Evolutionary conservation across 1,140 invertebrate species (phyloP), one percentile per base, ranked within the genome.

Genomic region (Meloidogyne hapla): DNA sequence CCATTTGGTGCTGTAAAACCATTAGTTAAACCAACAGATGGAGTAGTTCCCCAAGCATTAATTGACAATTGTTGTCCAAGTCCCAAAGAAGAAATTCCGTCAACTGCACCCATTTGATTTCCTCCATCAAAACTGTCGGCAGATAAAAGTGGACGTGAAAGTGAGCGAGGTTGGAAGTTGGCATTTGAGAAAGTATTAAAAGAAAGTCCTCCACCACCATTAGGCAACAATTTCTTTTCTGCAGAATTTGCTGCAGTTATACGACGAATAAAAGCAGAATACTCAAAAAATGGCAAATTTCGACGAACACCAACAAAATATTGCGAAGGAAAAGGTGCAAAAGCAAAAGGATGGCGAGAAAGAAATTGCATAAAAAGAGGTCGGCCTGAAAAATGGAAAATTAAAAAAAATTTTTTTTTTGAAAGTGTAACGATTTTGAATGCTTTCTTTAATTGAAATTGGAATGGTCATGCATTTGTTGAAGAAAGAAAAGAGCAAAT

Each of bases 231-330:
- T 18, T 67, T 38, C 21, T 67, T 72, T 56, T 56, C 48, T n/a
- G 5, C 1, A 33, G 13, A 62, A 72, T 2, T 28, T 23, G 10
- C 25, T 18, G n/a, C 18, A 74, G 68, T n/a, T 33, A 83, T 82
- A 66, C 79, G 81, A 64, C 84, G 82, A 64, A 86, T 80, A 74
- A 84, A 86, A 8, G 68, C 64, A 42, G 73, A 63, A 63, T 86
- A 86, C 62, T 86, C 84, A 74, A 84, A 87, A 69, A 78, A 81
- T 15, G 84, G 84, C 63, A 86, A 76, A 69, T 84, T 87, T 18
- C 84, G 83, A 45, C 85, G 85, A 48, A 86, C 85, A 21, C 83
- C 81, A 40, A 87, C 84, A 69, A 78, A 87, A 63, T 77, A 83
- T 65, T 86, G 80, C n/a, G 79, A 83, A 12, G 84, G 84, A 80